A percentile compares a stretch with the other conserved stretches of the same genome.
phyloP scores from a whole-genome alignment of 1,140 invertebrate species.

The Drosophila elegans region DNA sequence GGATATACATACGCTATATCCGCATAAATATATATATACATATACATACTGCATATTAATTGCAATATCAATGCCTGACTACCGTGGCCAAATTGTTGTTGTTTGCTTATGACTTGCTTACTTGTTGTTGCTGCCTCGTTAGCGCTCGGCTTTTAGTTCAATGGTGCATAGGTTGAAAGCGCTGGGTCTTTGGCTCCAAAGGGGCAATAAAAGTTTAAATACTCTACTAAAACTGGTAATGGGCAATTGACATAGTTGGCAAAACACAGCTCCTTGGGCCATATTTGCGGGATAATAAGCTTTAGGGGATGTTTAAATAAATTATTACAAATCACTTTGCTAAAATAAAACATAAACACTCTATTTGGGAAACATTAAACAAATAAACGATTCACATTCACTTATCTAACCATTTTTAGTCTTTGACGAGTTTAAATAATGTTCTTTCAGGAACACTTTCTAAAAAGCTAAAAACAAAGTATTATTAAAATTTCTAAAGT shows the following conservation, averaged over 20 bases:
- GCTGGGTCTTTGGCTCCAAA: conserved; percentile 3
- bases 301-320: not conserved
- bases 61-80: conserved; percentile 75
- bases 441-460: no score
- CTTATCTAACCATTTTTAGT: not conserved
- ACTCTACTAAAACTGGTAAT: conserved; percentile 22
- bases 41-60: conserved; percentile 64
- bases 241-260: not conserved
- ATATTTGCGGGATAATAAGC: not conserved
- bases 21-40: conserved; percentile 23
- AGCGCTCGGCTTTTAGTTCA: conserved; percentile 55
- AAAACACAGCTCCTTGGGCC: not conserved
- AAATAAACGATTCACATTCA: not conserved
- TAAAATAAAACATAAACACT: not conserved
- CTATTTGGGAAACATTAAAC: not conserved
- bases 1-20: conserved; percentile 27
- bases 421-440: not conserved
- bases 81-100: conserved; percentile 60
- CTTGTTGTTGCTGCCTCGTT: conserved; percentile 57
- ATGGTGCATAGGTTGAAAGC: conserved; percentile 31
- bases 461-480: no score
- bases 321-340: not conserved
- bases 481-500: no score
- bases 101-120: conserved; percentile 37
- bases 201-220: conserved; percentile 33